Evolutionary conservation across 2,888 invertebrate species (phyloP).

Genomic region (Habrosyne pyritoides): DNA sequence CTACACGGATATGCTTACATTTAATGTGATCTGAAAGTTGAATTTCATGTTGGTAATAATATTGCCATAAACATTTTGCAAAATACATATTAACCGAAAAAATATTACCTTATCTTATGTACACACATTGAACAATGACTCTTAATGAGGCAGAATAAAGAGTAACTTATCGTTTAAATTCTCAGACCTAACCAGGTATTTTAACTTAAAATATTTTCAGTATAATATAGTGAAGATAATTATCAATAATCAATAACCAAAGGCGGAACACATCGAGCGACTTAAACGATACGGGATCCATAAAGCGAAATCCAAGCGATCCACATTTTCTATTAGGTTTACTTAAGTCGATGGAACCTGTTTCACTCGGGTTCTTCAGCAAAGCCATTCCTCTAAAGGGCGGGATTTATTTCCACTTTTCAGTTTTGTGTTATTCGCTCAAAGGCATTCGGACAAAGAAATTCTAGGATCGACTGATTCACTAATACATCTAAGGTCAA

Average conservation of each 20-base stretch:
- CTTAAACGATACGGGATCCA: background rate
- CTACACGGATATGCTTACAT: no score
- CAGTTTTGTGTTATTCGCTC: conserved; percentile 47
- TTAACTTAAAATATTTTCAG: background rate
- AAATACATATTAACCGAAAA: no score
- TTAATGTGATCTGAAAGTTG: no score
- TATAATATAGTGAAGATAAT: no score
- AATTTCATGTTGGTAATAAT: no score
- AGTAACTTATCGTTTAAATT: no score
- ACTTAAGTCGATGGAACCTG: conserved; percentile 17
- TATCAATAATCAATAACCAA: background rate
- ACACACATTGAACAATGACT: no score
- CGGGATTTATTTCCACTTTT: conserved; percentile 61
- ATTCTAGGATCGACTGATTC: conserved; percentile 17
- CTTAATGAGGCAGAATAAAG: no score
- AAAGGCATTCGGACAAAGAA: conserved; percentile 40
- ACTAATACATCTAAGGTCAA: background rate
- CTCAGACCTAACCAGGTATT: no score
- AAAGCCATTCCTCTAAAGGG: conserved; percentile 30
- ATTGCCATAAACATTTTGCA: no score
- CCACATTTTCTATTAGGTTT: conserved; percentile 23
- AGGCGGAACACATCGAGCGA: background rate
- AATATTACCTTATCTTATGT: no score
- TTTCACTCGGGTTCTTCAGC: conserved; percentile 12
- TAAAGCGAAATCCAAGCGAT: background rate